Evolutionary conservation across 2,797 vertebrate genomes (phyloP), one percentile per base, ranked within the genome.

Genomic region (Takifugu ocellatus): DNA sequence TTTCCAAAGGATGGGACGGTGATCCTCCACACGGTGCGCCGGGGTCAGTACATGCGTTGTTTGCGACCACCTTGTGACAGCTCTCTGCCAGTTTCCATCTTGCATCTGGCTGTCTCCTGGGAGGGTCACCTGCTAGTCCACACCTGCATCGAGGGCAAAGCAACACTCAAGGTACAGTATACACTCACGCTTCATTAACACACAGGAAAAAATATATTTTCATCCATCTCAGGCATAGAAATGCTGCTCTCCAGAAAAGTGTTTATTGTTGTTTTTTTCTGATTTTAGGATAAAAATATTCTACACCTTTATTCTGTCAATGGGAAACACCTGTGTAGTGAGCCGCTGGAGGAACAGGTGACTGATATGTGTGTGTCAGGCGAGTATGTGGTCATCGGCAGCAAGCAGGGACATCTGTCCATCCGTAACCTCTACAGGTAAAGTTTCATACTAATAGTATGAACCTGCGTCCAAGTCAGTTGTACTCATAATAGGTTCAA

Each of bases 301-400:
- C 89, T 99, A 29, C 97, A 99, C 83, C 90, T 98, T 52, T 99
- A 95, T 89, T 97, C 95, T 59, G 87, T 98, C 25, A 99, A 99
- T 66, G 97, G 96, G 65, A 99, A 96, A 46, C 89, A 93, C 43
- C 87, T 99, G 55, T 82, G 87, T 61, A 95, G 93, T 5, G 93
- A 96, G 82, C 84, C 83, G 48, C 90, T 99, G 81, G 93, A 93
- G 82, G 97, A 99, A 82, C 94, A 98, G 73, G 85, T 98, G 84
- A 94, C 94, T 0, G 97, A 98, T 48, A 89, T 99, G 82, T 97
- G 94, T 65, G 89, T 97, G 68, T 92, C 92, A 6, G 94, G 94
- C 31, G 96, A 98, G 74, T 88, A 93, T 48, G 89, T 98, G 0
- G 84, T 98, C 71, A 91, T 91, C 36, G 97, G 96, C 70, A 98